phyloP scores from a whole-genome alignment of 2,797 vertebrate genomes.

The Sebastes alutus region DNA sequence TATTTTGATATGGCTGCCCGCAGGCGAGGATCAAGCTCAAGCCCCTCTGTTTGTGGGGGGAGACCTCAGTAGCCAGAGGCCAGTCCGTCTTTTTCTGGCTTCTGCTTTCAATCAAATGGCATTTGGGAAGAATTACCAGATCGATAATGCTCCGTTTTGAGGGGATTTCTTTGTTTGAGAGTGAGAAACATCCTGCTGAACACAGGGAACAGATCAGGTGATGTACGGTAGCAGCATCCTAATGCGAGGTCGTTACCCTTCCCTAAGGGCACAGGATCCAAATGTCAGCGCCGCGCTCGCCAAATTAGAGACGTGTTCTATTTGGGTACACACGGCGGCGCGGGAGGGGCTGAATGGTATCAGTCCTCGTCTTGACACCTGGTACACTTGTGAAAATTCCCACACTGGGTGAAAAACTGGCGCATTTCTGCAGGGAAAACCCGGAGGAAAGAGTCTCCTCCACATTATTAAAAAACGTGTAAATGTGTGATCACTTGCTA shows the following conservation, averaged over 20 bases:
- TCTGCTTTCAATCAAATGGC: background rate
- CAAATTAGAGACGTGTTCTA: slow-evolving; percentile 59
- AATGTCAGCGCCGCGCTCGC: slow-evolving; percentile 63
- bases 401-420: background rate
- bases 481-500: slow-evolving; percentile 1
- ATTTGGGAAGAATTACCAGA: slow-evolving; percentile 16
- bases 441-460: slow-evolving; percentile 1
- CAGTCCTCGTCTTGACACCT: slow-evolving; percentile 29
- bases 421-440: slow-evolving; percentile 2
- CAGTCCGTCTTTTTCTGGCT: background rate
- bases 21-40: slow-evolving; percentile 1
- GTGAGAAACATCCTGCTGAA: slow-evolving; percentile 21
- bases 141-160: slow-evolving; percentile 13
- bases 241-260: slow-evolving; percentile 41
- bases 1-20: background rate
- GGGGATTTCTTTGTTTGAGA: slow-evolving; percentile 4
- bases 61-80: background rate
- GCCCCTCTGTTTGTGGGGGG: background rate
- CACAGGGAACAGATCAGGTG: slow-evolving; percentile 40
- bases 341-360: slow-evolving; percentile 15
- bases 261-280: slow-evolving; percentile 57
- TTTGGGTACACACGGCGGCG: slow-evolving; percentile 25
- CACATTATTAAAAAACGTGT: slow-evolving; percentile 8
- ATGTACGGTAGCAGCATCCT: slow-evolving; percentile 26
- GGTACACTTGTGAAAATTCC: slow-evolving; percentile 2